Evolutionary conservation across 2,888 invertebrate species (phyloP).

Genomic region (Dugesia japonica): DNA sequence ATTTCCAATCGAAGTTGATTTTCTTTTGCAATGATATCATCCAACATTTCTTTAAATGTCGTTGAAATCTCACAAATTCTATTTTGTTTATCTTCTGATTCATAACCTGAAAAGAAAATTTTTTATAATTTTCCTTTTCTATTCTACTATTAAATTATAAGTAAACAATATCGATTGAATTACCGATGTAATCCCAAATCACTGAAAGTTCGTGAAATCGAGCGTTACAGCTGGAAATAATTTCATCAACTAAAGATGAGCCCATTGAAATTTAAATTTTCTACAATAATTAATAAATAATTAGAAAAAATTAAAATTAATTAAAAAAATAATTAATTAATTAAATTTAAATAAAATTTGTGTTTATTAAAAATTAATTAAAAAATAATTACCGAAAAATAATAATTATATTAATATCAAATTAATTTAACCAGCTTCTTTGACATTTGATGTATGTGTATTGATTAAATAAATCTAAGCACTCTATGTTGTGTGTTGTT

Average conservation of each 20-base stretch:
- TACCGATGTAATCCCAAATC: background rate
- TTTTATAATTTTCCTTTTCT: background rate
- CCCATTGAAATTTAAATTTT: background rate
- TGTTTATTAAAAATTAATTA: too few species aligned
- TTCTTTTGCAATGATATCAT: slow-evolving; percentile 26
- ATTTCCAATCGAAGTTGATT: slow-evolving; percentile 31
- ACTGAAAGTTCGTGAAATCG: background rate
- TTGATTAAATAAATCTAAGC: background rate
- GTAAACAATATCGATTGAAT: too few species aligned
- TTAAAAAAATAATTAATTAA: too few species aligned
- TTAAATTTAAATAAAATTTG: too few species aligned
- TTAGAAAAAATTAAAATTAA: too few species aligned
- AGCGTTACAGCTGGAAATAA: background rate
- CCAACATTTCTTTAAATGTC: slow-evolving; percentile 24
- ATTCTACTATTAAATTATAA: background rate
- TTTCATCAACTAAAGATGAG: background rate
- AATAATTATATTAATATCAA: too few species aligned
- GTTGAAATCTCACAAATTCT: slow-evolving; percentile 20
- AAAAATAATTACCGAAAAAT: too few species aligned
- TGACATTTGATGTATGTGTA: background rate
- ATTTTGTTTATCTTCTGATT: slow-evolving; percentile 21
- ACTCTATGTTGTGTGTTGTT: background rate
- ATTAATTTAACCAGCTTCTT: background rate
- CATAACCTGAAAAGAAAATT: slow-evolving; percentile 34
- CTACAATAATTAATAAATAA: too few species aligned